Evolutionary conservation across 2,888 invertebrate species (phyloP), one percentile per base, ranked within the genome.

Genomic region (Ypsolopha scabrella): DNA sequence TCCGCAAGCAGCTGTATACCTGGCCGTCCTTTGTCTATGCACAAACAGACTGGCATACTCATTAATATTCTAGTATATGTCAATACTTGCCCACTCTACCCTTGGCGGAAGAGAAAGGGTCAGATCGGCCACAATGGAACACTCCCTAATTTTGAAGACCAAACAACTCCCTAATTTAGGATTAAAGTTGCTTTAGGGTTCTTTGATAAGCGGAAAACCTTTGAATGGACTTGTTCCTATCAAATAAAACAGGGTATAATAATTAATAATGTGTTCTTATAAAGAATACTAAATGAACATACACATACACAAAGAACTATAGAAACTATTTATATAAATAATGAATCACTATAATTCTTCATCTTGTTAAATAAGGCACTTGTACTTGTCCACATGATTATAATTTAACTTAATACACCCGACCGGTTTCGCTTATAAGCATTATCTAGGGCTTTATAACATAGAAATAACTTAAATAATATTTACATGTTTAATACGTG

Each of bases 1-100:
- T 24, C 24, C 24, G 6, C 57, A 50, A 46, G 65, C 78, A 78
- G 71, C 75, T 79, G 79, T 60, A 62, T 72, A 72, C 74, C 74
- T 76, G 75, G 65, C 63, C 65, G 59, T 44, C 58, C 53, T 56
- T 67, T 65, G 62, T 68, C 60, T 65, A 41, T 47, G 51, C 35
- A 54, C 54, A 58, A 51, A 53, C 48, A 52, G 50, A 24, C 24
- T 24, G 24, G 4, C 24, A 24, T 24, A 3, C 55, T 58, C 55
- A 62, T 67, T 64, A 62, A 61, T 58, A 59, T 61, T 55, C 58
- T 53, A 44, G 57, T 54, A 57, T 54, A 50, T 53, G 55, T 56
- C 58, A 58, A 60, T 57, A 59, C 53, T 55, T 55, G 55, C 48
- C 55, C 53, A 53, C 51, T 46, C 53, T 54, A 51, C 53, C 53